Evolutionary conservation across 2,888 invertebrate species (phyloP).

Genomic region (Lasioglossum villosulum): DNA sequence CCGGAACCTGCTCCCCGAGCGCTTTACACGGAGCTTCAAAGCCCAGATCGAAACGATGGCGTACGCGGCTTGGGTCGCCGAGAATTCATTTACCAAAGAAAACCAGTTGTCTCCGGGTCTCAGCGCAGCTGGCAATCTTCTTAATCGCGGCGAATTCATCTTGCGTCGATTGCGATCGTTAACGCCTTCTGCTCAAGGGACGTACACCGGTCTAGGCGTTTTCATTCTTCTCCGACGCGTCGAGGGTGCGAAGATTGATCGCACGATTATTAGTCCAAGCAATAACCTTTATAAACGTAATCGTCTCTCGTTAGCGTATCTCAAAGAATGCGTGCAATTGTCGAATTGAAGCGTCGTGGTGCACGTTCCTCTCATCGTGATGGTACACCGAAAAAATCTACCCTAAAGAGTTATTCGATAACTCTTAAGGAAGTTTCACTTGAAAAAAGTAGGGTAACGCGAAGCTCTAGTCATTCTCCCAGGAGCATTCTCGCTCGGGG

Average conservation of each 20-base stretch:
- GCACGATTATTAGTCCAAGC: neutral
- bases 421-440: too few relatives aligned
- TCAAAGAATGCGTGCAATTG: neutral
- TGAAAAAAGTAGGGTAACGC: too few relatives aligned
- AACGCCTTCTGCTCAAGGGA: conserved; percentile 58
- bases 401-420: neutral
- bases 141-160: conserved; percentile 60
- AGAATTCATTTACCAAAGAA: conserved; percentile 57
- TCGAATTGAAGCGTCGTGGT: neutral
- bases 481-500: neutral
- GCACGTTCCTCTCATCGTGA: too few relatives aligned
- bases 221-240: conserved; percentile 26
- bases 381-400: too few relatives aligned
- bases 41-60: neutral
- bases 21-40: conserved; percentile 46
- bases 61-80: conserved; percentile 3
- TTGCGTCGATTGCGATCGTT: conserved; percentile 60
- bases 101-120: conserved; percentile 45
- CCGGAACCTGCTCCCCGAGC: conserved; percentile 61
- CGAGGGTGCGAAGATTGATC: neutral
- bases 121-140: conserved; percentile 48
- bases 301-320: neutral
- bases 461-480: neutral
- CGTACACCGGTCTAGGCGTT: conserved; percentile 43
- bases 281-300: neutral